A percentile compares a stretch with the other conserved stretches of the same genome.
phyloP scores from a whole-genome alignment of 2,797 vertebrate genomes.

The Sebastes reedi region DNA sequence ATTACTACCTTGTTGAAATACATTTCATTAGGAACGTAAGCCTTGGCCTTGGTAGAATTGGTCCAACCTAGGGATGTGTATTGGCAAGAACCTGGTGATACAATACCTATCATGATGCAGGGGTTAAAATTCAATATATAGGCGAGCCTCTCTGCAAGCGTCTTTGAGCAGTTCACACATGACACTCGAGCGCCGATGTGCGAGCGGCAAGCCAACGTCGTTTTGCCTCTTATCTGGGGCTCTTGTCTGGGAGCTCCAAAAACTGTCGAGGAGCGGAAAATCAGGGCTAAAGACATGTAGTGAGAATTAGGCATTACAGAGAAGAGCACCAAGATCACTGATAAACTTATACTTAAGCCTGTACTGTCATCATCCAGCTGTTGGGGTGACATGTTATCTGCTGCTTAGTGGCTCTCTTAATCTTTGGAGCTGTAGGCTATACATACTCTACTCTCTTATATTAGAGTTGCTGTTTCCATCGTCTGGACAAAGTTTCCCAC shows the following conservation, averaged over 20 bases:
- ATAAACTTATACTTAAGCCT: neutral
- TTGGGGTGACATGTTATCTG: neutral
- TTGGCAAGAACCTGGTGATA: neutral
- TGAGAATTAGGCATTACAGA: neutral
- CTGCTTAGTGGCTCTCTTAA: neutral
- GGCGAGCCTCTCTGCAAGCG: no score
- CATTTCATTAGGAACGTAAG: neutral
- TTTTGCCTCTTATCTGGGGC: no score
- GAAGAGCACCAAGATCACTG: neutral
- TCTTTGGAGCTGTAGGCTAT: neutral
- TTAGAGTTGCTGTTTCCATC: neutral
- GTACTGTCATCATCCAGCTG: neutral
- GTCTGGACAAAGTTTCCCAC: neutral
- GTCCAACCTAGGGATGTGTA: neutral
- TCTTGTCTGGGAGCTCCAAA: no score
- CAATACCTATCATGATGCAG: neutral
- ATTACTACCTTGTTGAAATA: neutral
- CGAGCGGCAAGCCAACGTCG: no score
- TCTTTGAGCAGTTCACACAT: no score
- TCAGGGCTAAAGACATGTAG: no score
- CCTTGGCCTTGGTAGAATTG: neutral
- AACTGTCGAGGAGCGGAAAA: no score
- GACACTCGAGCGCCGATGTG: no score
- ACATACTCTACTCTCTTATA: neutral
- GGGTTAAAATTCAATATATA: neutral